Base-by-base conservation (phyloP, 2,113 vertebrate genomes). In the Chaenogobius annularis region DNA sequence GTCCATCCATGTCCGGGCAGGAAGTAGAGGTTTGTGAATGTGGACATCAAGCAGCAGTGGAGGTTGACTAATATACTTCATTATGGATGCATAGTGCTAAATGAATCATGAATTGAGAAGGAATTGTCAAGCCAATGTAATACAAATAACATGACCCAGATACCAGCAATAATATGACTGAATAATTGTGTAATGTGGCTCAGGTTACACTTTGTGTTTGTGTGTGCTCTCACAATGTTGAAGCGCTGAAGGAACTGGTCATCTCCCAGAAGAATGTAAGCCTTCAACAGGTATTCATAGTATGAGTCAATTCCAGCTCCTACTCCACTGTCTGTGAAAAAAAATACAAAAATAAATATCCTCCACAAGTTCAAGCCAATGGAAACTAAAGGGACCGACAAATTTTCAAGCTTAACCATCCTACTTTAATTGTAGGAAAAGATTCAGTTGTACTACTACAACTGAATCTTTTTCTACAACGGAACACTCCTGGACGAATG, bases 1-100 rank as follows among this genome's bases (percentile, higher is more conserved):
- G 87, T 99, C 98, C 98, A 99, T 99, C 98, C 97, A 99, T 44
- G 96, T 99, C 55, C 98, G 94, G 44, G 98, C 97, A 13, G 97
- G 98, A 17, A 99, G 94, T 91, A 98, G 95, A 48, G 98, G 98
- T 84, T 99, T 99, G 89, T 99, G 98, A 82, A 99, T 99, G 66
- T 99, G 97, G 58, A 99, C 97, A 52, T 99, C 97, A 14, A 99
- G 94, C 11, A 99, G 93, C 67, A 99, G 94, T 22, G 98, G 98
- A 0, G 98, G 97, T 83, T 99, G 98, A 80, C 97, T 99, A 63
- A 99, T 99, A 77, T 99, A 99, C 73, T 98, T 96, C 98, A 99
- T 99, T 80, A 99, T 99, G 80, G 98, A 98, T 78, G 98, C 95
- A 0, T 99, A 99, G 90, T 99, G 98, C 98, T 99, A 59, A 66